Base-by-base conservation (phyloP, 2,113 vertebrate species). In the Microtus ochrogaster region DNA sequence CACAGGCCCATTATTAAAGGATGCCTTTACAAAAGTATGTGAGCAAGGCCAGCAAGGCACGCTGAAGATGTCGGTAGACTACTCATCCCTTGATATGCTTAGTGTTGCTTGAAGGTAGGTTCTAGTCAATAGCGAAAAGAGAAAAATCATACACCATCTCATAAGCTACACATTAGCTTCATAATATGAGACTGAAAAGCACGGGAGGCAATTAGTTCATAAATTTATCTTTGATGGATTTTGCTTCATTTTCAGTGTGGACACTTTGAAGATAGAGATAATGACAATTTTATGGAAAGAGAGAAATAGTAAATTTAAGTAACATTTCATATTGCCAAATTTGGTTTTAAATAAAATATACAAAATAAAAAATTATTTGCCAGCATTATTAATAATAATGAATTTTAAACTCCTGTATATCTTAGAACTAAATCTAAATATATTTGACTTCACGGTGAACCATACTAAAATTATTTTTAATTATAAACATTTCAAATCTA, bases 321-420 rank as follows among this genome's bases (percentile, higher is more conserved):
- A 81, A 82, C 77, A 86, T 92, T 97, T 58, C 81, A 8, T 66
- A 91, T 83, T 95, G 84, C 70, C 39, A 94, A 78, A 83, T 77
- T 74, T 81, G 19, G 19, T 94, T 92, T 70, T 63, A 94, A 65
- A 55, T 92, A 72, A 66, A 89, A 81, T 16, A 33, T 86, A 92
- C 5, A 92, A 89, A 79, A 83, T 1, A 86, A 87, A 96, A 94
- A 88, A 58, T 66, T 83, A 82, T 72, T 97, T 96, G 83, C 79
- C 90, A 41, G 47, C 30, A 89, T 88, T 70, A 93, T 91, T 92
- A 74, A 12, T 65, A 52, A 82, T 68, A 81, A n/a, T 90, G 49
- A 74, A 47, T 95, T 89, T 94, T 70, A 92, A 95, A 22, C 22
- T 96, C 85, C 44, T 49, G 30, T 24, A 61, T 66, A 76, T 68